Base-by-base conservation (phyloP, 2,888 invertebrate genomes). In the Cylindroiulus punctatus region DNA sequence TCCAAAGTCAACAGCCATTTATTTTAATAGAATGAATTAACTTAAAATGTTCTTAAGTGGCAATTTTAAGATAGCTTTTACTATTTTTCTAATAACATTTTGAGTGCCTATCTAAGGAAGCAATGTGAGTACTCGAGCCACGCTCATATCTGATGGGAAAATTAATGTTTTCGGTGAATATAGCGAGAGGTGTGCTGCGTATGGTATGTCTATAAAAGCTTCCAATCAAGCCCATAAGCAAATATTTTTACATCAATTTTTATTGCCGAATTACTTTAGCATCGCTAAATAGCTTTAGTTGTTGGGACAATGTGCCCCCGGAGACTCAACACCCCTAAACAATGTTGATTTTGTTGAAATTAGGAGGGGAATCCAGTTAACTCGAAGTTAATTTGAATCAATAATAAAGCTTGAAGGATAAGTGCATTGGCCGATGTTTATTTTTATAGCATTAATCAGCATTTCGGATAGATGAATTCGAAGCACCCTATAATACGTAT, bases 21-120 rank as follows among this genome's bases (percentile, higher is more conserved):
- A 76, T 76, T 76, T 76, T 76, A 76, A 76, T 76, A 76, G 76
- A 76, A 76, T 76, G 76, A 76, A 76, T 76, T 76, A 76, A 76
- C 76, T 76, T 76, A 76, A 76, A 76, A 76, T 30, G 76, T 76
- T 76, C 30, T 8, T 76, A 76, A 30, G 30, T 26, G 76, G 76
- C 76, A 76, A 76, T 76, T 76, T 76, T 76, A 26, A 30, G 76
- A 76, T 76, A 76, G 76, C 76, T 76, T 76, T 30, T 76, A 76
- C 76, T 76, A 76, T 30, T 30, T 76, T 76, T 76, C 76, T 76
- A 76, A 76, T 76, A 76, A 76, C 30, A 30, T 76, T 76, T 76
- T 76, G 30, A 76, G 52, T 76, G 76, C 30, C 76, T 76, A 30
- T 14, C 12, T 65, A 3, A 26, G 65, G 65, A 76, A 30, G 76